phyloP scores from a whole-genome alignment of 1,140 invertebrate genomes.

The Oreohelix idahoensis region DNA sequence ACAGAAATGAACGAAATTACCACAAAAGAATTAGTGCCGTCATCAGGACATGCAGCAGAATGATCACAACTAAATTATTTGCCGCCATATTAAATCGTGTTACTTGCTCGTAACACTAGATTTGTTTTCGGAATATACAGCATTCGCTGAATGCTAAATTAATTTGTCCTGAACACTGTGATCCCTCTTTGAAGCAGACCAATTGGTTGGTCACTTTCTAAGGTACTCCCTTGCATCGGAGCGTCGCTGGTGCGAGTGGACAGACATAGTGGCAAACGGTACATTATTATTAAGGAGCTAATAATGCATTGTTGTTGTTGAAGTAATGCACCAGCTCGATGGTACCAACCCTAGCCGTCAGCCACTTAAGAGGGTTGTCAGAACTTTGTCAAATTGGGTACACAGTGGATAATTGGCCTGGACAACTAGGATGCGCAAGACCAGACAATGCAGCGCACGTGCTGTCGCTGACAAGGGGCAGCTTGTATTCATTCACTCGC shows the following conservation, averaged over 20 bases:
- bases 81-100: no score
- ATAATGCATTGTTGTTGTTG: neutral
- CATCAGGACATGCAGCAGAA: no score
- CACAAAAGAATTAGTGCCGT: no score
- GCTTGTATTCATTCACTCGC: constrained; percentile 12
- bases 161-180: no score
- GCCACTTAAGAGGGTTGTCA: neutral
- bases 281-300: neutral
- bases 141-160: no score
- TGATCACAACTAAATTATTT: no score
- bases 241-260: neutral
- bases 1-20: no score
- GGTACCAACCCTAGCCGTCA: neutral
- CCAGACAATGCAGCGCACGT: neutral
- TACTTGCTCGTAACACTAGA: no score
- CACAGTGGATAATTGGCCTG: neutral
- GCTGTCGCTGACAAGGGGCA: neutral
- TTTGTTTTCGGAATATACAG: no score
- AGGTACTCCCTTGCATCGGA: no score
- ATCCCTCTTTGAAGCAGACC: no score
- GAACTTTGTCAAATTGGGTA: neutral
- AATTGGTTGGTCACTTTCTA: no score
- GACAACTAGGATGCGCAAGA: constrained; percentile 7
- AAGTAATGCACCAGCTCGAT: neutral
- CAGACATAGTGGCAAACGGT: neutral